phyloP scores from a whole-genome alignment of 2,888 invertebrate genomes.

The Mantis religiosa region DNA sequence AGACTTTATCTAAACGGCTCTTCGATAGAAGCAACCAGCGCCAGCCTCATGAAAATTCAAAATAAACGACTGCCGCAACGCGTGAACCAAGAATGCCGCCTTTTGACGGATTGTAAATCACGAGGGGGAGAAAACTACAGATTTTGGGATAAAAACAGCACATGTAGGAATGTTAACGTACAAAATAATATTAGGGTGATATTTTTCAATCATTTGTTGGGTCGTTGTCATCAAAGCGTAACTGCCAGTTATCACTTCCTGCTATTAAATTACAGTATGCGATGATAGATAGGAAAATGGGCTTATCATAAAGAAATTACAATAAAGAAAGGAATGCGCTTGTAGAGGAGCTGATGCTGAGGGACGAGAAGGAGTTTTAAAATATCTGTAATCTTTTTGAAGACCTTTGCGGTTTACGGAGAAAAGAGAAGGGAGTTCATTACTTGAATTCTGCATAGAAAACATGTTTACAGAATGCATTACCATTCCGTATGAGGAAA shows the following conservation, averaged over 20 bases:
- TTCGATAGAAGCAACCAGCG: not conserved
- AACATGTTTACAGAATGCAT: too few species aligned
- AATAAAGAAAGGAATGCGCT: too few species aligned
- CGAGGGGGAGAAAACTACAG: not conserved
- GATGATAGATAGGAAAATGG: not conserved
- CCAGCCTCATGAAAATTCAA: constrained; percentile 4
- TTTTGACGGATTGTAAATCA: not conserved
- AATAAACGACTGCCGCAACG: not conserved
- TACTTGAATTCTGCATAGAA: too few species aligned
- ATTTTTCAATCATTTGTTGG: not conserved
- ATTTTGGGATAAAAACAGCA: not conserved
- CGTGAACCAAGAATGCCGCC: not conserved
- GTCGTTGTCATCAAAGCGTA: not conserved
- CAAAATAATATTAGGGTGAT: not conserved
- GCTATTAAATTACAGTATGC: not conserved
- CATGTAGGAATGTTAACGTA: not conserved
- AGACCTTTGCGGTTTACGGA: too few species aligned
- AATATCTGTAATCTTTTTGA: too few species aligned
- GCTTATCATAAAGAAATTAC: too few species aligned
- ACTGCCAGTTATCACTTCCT: not conserved
- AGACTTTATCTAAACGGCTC: not conserved
- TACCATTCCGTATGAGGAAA: too few species aligned
- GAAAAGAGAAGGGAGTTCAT: too few species aligned
- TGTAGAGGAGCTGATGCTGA: too few species aligned
- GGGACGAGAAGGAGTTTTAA: too few species aligned